Evolutionary conservation across 2,797 vertebrate species (phyloP), one percentile per base, ranked within the genome.

Genomic region (Neosalanx taihuensis): DNA sequence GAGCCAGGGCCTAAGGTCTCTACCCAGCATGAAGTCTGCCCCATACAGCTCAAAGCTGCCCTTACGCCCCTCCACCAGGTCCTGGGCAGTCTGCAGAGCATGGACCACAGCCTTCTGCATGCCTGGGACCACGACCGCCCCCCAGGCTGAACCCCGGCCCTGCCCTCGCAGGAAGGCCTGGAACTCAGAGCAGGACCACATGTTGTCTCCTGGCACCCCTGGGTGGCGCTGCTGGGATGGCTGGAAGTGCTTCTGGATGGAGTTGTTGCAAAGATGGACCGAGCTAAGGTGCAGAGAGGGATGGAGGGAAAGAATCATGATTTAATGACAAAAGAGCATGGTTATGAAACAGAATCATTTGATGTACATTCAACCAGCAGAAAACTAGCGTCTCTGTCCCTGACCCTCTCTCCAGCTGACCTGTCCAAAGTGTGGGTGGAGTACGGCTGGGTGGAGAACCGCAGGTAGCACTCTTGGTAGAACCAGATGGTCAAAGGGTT

Each of bases 401-500:
- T 7, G 58, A 0, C 57, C 26, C 23, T 26, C 46, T 17, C 31
- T 59, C 20, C 58, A 26, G 37, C 94, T 93, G 82, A 98, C 96
- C 89, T 93, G 87, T 96, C 92, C 79, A 98, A 88, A 80, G 62
- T 92, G 70, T 81, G 87, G 71, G 95, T 90, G 17, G 94, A 95
- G 89, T 95, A 98, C 9, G 93, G 94, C 83, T 91, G 93, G 0
- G 95, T 95, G 79, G 96, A 98, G 87, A 98, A 99, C 63, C 97
- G 94, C 61, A 98, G 89, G 84, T 98, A 98, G 87, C 96, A 96
- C 65, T 96, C 90, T 0, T 70, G 87, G 82, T 98, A 98, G 88
- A 97, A 97, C 96, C 96, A 98, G 71, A 95, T 79, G 0, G 96
- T 98, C 58, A 99, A 90, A 0, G 97, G 97, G 82, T 96, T 97